These are phyloP conservation scores for Eristalis pertinax DNA, from an alignment of 2,888 invertebrate species.

Conservation along the genomic window DNA sequence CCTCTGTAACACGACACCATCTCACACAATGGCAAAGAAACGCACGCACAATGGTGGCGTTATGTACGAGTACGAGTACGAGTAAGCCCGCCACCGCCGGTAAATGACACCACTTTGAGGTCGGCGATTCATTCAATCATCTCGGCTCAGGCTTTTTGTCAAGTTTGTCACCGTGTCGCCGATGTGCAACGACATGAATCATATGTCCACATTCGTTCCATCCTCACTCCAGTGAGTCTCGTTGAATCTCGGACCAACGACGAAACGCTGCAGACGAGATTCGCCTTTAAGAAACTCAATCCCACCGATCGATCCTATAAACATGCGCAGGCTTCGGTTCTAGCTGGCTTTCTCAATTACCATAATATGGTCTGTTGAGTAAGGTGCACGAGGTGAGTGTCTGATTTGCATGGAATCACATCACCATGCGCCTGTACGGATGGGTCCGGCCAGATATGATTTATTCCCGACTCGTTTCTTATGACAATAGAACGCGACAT, in stretches of 20 bases:
- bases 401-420: constrained; percentile 67
- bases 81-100: constrained; percentile 19
- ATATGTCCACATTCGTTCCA: constrained; percentile 12
- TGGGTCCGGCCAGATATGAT: constrained; percentile 41
- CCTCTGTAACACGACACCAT: constrained; percentile 29
- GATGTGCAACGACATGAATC: constrained; percentile 44
- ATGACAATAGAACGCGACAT: constrained; percentile 60
- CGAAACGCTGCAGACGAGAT: not conserved
- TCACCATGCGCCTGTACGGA: constrained; percentile 43
- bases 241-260: not conserved
- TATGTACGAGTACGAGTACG: constrained; percentile 54
- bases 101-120: constrained; percentile 66
- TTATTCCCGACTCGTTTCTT: constrained; percentile 57
- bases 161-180: constrained; percentile 46
- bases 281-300: constrained; percentile 46
- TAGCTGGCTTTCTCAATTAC: constrained; percentile 64
- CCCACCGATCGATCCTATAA: constrained; percentile 13
- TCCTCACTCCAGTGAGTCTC: not conserved
- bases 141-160: constrained; percentile 44
- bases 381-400: constrained; percentile 59
- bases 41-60: constrained; percentile 41
- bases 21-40: not conserved
- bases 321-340: constrained; percentile 42
- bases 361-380: constrained; percentile 57
- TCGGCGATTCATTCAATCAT: constrained; percentile 62